Evolutionary conservation across 2,113 vertebrate genomes (phyloP).

Genomic region (Epinephelus lanceolatus): DNA sequence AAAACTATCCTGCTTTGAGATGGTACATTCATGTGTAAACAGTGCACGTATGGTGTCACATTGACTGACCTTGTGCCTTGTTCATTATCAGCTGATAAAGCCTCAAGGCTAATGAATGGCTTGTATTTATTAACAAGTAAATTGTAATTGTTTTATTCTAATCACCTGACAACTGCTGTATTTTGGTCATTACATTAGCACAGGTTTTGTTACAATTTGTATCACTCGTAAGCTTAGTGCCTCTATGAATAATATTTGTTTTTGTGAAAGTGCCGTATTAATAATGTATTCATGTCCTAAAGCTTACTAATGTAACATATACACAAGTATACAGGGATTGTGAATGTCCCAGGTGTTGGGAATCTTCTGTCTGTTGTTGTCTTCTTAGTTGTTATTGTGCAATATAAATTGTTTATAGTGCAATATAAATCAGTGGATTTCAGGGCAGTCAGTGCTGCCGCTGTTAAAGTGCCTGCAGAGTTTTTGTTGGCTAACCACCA

Average conservation of each 20-base stretch:
- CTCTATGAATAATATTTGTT: background rate
- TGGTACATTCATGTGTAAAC: background rate
- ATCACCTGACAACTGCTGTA: slow-evolving; percentile 14
- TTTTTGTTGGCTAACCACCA: slow-evolving; percentile 65
- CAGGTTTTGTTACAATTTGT: background rate
- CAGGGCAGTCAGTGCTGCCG: slow-evolving; percentile 60
- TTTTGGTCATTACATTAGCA: slow-evolving; percentile 25
- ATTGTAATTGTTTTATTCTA: slow-evolving; percentile 11
- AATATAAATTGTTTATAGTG: slow-evolving; percentile 78
- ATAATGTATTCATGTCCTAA: slow-evolving; percentile 25
- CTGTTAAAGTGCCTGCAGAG: slow-evolving; percentile 71
- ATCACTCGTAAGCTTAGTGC: background rate
- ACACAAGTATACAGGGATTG: slow-evolving; percentile 32
- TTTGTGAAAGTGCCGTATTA: slow-evolving; percentile 21
- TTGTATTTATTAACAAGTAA: slow-evolving; percentile 51
- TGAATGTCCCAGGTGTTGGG: slow-evolving; percentile 61
- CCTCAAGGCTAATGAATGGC: slow-evolving; percentile 19
- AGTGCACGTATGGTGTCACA: background rate
- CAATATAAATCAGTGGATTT: slow-evolving; percentile 73
- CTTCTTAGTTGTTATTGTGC: slow-evolving; percentile 71
- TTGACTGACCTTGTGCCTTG: background rate
- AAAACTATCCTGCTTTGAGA: background rate
- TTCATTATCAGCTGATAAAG: slow-evolving; percentile 20
- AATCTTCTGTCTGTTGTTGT: slow-evolving; percentile 72
- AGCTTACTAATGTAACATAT: slow-evolving; percentile 33